Percentiles rank a stretch among this genome's conserved stretches.
phyloP scores from a whole-genome alignment of 1,140 invertebrate genomes.

The Agrilus planipennis region DNA sequence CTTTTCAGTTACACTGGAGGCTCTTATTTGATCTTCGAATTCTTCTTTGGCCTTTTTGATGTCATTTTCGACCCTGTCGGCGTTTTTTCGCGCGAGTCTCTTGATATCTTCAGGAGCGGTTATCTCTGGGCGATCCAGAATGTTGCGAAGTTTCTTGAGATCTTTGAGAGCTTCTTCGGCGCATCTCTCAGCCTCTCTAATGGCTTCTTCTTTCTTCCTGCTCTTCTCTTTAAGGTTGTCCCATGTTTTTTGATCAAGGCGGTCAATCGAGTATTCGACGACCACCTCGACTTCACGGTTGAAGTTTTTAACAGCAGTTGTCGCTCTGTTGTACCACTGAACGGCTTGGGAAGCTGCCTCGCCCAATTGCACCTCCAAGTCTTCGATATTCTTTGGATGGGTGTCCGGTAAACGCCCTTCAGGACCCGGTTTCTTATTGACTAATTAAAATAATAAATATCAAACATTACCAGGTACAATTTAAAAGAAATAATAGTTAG shows the following conservation, averaged over 20 bases:
- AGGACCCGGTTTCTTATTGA: conserved; percentile 15
- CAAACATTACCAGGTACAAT: neutral
- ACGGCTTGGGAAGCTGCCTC: conserved; percentile 41
- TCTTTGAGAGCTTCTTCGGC: conserved; percentile 29
- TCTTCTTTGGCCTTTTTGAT: conserved; percentile 44
- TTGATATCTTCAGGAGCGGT: conserved; percentile 26
- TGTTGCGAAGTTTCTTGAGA: conserved; percentile 32
- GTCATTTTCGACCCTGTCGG: conserved; percentile 48
- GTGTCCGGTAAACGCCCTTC: conserved; percentile 17
- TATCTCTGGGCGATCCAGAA: conserved; percentile 26
- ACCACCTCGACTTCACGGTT: conserved; percentile 47
- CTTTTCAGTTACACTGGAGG: conserved; percentile 48
- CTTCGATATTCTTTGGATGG: conserved; percentile 35
- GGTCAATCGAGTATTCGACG: conserved; percentile 44
- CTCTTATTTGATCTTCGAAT: conserved; percentile 42
- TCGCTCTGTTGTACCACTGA: conserved; percentile 42
- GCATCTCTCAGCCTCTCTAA: conserved; percentile 40
- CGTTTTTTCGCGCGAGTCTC: conserved; percentile 40
- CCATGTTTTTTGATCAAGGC: conserved; percentile 40
- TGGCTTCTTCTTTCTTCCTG: conserved; percentile 37
- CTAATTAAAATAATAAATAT: neutral
- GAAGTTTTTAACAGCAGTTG: conserved; percentile 41
- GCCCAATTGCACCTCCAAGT: conserved; percentile 43
- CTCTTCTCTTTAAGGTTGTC: conserved; percentile 47
- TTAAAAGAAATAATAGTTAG: neutral